These are phyloP conservation scores for Temnothorax unifasciatus DNA, from an alignment of 2,888 invertebrate genomes.

Conservation along the genomic window DNA sequence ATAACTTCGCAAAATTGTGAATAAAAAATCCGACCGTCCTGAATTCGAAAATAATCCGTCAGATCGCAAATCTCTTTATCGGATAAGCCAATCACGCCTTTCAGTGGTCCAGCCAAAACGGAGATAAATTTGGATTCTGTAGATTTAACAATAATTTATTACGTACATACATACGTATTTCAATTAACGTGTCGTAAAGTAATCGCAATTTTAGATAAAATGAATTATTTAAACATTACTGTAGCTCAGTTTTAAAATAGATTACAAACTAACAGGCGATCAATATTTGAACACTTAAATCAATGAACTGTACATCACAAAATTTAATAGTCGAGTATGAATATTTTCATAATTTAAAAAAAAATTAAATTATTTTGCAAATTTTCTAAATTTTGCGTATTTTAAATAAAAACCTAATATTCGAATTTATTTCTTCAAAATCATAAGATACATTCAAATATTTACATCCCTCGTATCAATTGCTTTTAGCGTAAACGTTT, in stretches of 20 bases:
- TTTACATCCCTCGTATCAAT: neutral
- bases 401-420: neutral
- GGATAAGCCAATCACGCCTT: constrained; percentile 90
- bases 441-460: neutral
- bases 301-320: neutral
- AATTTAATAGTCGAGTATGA: neutral
- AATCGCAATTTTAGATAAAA: neutral
- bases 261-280: neutral
- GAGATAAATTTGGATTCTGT: constrained; percentile 92
- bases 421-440: neutral
- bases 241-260: constrained; percentile 2
- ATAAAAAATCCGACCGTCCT: constrained; percentile 92
- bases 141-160: constrained; percentile 36
- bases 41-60: constrained; percentile 93
- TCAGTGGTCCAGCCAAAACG: constrained; percentile 90
- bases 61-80: constrained; percentile 91
- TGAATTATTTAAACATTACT: neutral
- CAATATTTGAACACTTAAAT: constrained; percentile 6
- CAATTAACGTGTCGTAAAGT: neutral
- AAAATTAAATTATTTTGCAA: neutral
- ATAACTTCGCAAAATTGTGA: constrained; percentile 92
- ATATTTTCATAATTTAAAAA: neutral
- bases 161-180: neutral
- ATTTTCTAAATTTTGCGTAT: neutral
- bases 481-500: neutral